phyloP scores from a whole-genome alignment of 2,888 invertebrate genomes.

The Antheraea assamensis region DNA sequence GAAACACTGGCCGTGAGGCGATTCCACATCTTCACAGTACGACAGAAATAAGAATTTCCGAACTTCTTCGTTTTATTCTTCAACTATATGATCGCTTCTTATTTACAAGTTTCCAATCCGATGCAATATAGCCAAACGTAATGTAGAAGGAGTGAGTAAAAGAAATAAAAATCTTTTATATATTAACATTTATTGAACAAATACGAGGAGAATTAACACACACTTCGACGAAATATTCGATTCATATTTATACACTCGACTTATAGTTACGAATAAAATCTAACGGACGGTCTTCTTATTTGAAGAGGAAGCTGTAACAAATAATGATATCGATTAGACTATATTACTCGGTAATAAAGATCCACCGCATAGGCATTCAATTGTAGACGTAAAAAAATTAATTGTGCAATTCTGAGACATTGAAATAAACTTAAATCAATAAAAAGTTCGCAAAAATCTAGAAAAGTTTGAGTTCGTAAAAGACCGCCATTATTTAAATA shows the following conservation, averaged over 20 bases:
- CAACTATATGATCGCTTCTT: too few relatives aligned
- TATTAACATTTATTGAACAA: constrained; percentile 9
- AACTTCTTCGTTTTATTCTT: too few relatives aligned
- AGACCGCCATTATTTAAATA: too few relatives aligned
- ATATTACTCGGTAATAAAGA: background rate
- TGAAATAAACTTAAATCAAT: too few relatives aligned
- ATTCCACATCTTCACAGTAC: too few relatives aligned
- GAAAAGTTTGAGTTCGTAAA: too few relatives aligned
- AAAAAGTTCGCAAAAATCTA: too few relatives aligned
- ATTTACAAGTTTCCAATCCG: background rate
- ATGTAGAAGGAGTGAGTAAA: background rate
- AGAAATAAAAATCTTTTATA: background rate
- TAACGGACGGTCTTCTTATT: constrained; percentile 51
- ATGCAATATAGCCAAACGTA: background rate
- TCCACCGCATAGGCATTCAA: background rate
- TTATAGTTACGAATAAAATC: background rate
- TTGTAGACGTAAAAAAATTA: too few relatives aligned
- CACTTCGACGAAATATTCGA: constrained; percentile 2
- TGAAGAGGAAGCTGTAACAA: constrained; percentile 81
- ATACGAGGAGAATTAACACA: constrained; percentile 1
- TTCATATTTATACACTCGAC: background rate
- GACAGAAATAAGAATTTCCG: too few relatives aligned
- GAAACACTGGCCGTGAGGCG: too few relatives aligned
- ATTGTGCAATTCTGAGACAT: too few relatives aligned
- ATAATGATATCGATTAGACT: constrained; percentile 29